Evolutionary conservation across 35 echinoderm and acorn worm species (phyloP).

Genomic region (Apostichopus californicus): DNA sequence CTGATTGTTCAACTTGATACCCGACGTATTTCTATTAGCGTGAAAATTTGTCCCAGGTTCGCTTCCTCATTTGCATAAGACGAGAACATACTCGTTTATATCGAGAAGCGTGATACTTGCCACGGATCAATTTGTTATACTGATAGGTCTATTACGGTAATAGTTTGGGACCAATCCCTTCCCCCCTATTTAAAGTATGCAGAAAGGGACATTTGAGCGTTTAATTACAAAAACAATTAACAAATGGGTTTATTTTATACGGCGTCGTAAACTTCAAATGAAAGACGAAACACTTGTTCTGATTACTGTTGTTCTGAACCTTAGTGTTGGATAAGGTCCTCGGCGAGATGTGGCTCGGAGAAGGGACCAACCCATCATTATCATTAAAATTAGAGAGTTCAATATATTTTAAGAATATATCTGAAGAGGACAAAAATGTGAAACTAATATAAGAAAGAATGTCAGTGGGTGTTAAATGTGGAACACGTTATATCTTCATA

Average conservation of each 20-base stretch:
- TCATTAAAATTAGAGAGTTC: too few species aligned
- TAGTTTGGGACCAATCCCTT: constrained; percentile 13
- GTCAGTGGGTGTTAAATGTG: too few species aligned
- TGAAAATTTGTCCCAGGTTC: constrained; percentile 27
- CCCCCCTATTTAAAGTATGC: not conserved
- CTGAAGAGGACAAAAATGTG: too few species aligned
- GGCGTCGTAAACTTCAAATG: not conserved
- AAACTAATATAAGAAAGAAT: too few species aligned
- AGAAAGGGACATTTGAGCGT: constrained; percentile 35
- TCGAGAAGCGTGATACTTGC: constrained; percentile 6
- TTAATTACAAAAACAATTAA: constrained; percentile 53
- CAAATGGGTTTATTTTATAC: constrained; percentile 37
- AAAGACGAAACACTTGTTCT: not conserved
- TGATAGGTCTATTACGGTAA: constrained; percentile 15
- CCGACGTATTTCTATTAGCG: constrained; percentile 36
- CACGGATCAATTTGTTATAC: constrained; percentile 42
- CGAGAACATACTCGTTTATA: constrained; percentile 27
- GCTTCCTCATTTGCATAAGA: constrained; percentile 29
- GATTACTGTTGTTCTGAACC: not conserved
- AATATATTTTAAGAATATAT: too few species aligned
- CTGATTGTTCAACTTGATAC: constrained; percentile 34
- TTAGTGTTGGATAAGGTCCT: too few species aligned
- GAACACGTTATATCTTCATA: too few species aligned
- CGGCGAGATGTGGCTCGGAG: too few species aligned
- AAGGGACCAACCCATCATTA: too few species aligned